Conservation (phyloP, 2,888 invertebrate genomes). For the Miltochrista miniata region DNA sequence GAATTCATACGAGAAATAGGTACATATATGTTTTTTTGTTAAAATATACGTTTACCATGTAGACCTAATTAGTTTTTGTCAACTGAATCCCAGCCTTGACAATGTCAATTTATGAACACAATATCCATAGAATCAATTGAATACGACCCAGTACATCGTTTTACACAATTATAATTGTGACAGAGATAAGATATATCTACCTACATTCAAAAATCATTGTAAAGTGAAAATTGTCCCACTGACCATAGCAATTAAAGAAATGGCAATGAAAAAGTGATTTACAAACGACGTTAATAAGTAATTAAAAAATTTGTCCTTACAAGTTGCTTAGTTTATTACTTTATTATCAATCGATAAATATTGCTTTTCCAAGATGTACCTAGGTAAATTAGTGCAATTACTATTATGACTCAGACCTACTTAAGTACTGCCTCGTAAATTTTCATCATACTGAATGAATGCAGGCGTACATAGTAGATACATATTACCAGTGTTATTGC, state of each 20-base stretch:
- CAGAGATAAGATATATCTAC: not conserved
- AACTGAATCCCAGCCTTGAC: not conserved
- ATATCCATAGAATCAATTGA: conserved; percentile 4
- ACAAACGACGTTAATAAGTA: not conserved
- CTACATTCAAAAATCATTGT: conserved; percentile 6
- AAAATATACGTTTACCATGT: no score
- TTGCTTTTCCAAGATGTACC: no score
- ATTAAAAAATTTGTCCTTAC: not conserved
- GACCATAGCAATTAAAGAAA: not conserved
- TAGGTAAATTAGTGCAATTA: no score
- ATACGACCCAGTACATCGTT: conserved; percentile 5
- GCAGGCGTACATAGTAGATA: no score
- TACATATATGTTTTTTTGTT: no score
- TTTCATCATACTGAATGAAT: no score
- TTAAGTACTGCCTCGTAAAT: no score
- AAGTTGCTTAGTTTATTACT: no score
- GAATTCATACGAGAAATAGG: no score
- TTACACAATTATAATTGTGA: conserved; percentile 9
- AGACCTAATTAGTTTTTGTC: not conserved
- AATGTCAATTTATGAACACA: not conserved
- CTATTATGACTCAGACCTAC: no score
- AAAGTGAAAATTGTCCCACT: not conserved
- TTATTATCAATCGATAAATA: no score
- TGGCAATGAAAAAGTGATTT: not conserved
- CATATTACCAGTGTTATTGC: no score